Conservation (phyloP, 2,797 vertebrate species). For the Smutsia temminckii region DNA sequence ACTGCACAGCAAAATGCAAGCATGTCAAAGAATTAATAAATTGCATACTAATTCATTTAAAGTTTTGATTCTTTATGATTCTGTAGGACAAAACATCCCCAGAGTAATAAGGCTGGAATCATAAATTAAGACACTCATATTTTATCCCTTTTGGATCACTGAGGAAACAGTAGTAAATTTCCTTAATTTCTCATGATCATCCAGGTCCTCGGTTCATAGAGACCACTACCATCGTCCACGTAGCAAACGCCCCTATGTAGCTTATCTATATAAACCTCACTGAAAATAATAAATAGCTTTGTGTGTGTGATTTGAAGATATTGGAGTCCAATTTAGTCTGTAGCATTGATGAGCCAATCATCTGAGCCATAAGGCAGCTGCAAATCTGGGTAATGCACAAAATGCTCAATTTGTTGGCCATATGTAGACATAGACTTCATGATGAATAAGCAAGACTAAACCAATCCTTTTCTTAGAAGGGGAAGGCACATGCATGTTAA, state of each 20-base stretch:
- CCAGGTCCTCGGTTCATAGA: neutral
- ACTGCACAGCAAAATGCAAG: neutral
- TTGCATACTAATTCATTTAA: neutral
- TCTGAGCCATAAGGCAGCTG: constrained; percentile 70
- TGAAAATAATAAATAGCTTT: neutral
- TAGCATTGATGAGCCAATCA: constrained; percentile 71
- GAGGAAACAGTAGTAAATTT: neutral
- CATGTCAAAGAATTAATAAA: constrained; percentile 9
- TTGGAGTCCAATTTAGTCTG: constrained; percentile 64
- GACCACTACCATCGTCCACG: neutral
- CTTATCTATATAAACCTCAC: neutral
- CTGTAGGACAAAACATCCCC: neutral
- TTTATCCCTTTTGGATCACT: neutral
- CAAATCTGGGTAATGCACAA: constrained; percentile 66
- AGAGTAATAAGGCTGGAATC: neutral
- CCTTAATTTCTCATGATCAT: neutral
- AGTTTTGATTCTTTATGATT: neutral
- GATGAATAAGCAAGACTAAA: constrained; percentile 73
- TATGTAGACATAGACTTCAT: constrained; percentile 60
- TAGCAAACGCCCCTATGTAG: neutral
- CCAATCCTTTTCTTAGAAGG: constrained; percentile 42
- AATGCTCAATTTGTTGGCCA: constrained; percentile 70
- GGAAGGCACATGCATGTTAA: constrained; percentile 48
- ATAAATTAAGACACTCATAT: neutral
- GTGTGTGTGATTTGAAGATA: constrained; percentile 61